Base-by-base conservation (phyloP, 2,113 vertebrate genomes). In the Dunckerocampus dactyliophorus region DNA sequence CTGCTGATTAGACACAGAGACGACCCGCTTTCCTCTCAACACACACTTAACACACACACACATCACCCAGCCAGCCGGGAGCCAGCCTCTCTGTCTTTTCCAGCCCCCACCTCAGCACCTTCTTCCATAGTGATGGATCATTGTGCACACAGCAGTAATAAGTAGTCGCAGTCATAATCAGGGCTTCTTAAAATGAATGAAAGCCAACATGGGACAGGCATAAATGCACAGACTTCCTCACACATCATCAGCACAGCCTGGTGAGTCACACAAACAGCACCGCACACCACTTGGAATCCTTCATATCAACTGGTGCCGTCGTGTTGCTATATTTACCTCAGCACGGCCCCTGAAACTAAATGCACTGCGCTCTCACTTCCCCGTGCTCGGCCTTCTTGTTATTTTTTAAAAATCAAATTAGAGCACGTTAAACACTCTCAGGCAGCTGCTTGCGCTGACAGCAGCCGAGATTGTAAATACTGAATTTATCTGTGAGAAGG, bases 321-420 rank as follows among this genome's bases (percentile, higher is more conserved):
- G 86, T 82, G 82, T 85, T 88, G 81, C 88, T 89, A 89, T 88
- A 90, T 90, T 90, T 91, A 88, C 81, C 74, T 74, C 74, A 59
- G 62, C 79, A 76, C 82, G 82, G 77, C 85, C 78, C 80, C 71
- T 46, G 81, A 79, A 81, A 87, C 76, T 82, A 86, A 89, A 79
- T 75, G 16, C 58, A 83, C 76, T 66, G 70, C 81, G 82, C 75
- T 83, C 75, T 87, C 85, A 81, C 82, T 86, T 84, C 82, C 80
- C 31, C 67, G n/a, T n/a, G 67, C 77, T 74, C 76, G 80, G 81
- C 69, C 63, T 67, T 9, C 37, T 39, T 39, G 1, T 9, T 39
- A 11, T 11, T 39, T 12, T 82, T 81, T 31, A 13, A 48, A 4
- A 21, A 85, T 86, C 85, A 85, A 86, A 88, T 88, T 80, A 84